Base-by-base conservation (phyloP, 1,140 invertebrate genomes). In the Ectropis grisescens region DNA sequence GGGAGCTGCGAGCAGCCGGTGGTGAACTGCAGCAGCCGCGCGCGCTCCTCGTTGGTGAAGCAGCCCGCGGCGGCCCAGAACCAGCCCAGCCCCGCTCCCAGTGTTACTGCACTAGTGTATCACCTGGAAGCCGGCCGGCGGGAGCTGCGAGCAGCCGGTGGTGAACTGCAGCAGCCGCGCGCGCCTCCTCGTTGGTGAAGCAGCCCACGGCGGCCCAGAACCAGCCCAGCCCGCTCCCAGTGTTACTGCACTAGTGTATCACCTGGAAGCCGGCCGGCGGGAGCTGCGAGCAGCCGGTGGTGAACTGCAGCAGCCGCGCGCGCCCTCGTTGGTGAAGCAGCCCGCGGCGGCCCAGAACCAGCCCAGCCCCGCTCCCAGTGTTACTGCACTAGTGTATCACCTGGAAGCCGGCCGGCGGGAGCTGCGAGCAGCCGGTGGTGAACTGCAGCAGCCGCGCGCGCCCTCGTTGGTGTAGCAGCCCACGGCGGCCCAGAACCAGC, bases 271-370 rank as follows among this genome's bases (percentile, higher is more conserved):
- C 96, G 24, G 93, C 94, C 1, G 94, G 92, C 31, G 95, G 96
- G 57, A 98, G 85, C 81, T 96, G 93, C 7, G 93, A 93, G 71
- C 93, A 95, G 25, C 92, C 93, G 0, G 96, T 98, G n/a, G 93
- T 95, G 75, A 98, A 98, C 79, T 98, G 95, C 44, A 98, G 83
- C 37, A 98, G 84, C 26, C 95, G 83, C 1, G 94, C 95, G 89
- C 96, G 95, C 84, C 97, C 95, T 96, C 95, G 56, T 93, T 90
- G 14, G 92, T 94, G 67, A 97, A 96, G 74, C 93, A 94, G 41
- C 89, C 90, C 11, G 97, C 90, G 28, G 94, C 93, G 2, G 94
- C 93, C 96, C 95, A 98, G 78, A 97, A 97, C 95, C 95, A 97
- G 43, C 90, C 91, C 11, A 97, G 24, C 96, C 89, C 35, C 93